These are phyloP conservation scores for Trissoscelio sp. DNA, from an alignment of 2,888 invertebrate species.

Conservation along the genomic window DNA sequence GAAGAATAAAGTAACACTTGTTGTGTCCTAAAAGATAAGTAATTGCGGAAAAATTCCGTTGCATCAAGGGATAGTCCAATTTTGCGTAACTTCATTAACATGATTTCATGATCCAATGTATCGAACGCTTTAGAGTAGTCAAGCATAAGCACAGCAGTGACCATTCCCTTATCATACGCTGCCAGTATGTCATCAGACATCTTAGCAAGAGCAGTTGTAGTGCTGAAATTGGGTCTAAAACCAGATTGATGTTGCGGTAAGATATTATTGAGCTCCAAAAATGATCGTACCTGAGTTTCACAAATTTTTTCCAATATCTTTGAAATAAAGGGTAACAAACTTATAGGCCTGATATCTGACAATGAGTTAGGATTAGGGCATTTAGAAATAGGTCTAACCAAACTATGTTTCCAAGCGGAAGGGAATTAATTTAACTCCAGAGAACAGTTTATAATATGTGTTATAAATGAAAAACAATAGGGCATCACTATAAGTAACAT, in stretches of 20 bases:
- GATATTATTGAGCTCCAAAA: background rate
- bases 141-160: background rate
- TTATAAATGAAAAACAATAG: background rate
- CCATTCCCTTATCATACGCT: background rate
- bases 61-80: background rate
- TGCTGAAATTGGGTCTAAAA: slow-evolving; percentile 1
- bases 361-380: background rate
- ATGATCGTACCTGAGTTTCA: background rate
- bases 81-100: background rate
- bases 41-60: background rate
- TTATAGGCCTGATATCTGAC: background rate
- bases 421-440: background rate
- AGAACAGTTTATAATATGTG: background rate
- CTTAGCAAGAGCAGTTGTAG: background rate
- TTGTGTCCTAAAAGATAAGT: background rate
- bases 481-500: background rate
- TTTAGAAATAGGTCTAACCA: slow-evolving; percentile 5
- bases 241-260: slow-evolving; percentile 10
- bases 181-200: slow-evolving; percentile 1
- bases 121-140: slow-evolving; percentile 31
- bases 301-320: slow-evolving; percentile 19
- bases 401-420: slow-evolving; percentile 6
- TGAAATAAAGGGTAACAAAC: background rate
- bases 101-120: background rate
- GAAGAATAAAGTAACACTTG: background rate